Conservation (phyloP, 1,140 invertebrate species). For the Papilio dardanus region DNA sequence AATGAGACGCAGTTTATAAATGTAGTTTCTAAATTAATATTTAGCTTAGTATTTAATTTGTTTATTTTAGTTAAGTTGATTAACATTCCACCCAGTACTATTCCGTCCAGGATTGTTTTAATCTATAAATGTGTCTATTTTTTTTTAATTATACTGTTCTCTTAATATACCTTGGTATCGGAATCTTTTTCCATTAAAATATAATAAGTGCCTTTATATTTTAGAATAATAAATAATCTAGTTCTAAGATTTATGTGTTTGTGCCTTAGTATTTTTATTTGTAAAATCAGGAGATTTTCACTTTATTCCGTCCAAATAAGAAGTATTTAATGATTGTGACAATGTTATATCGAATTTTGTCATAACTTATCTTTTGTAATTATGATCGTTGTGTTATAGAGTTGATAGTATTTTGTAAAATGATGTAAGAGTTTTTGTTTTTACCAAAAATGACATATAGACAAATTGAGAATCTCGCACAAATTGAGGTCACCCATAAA, state of each 20-base stretch:
- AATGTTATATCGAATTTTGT: background rate
- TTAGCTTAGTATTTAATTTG: background rate
- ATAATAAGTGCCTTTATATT: background rate
- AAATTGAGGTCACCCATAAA: background rate
- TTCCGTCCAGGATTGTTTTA: constrained; percentile 29
- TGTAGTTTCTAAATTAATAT: constrained; percentile 9
- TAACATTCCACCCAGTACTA: constrained; percentile 16
- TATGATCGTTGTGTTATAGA: no score
- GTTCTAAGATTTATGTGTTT: background rate
- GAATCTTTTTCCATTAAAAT: background rate
- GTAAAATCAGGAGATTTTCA: background rate
- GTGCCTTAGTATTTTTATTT: background rate
- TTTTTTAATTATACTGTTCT: background rate
- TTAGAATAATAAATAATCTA: background rate
- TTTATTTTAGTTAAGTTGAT: background rate
- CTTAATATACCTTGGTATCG: background rate
- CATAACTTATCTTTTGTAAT: no score
- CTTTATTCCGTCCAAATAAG: constrained; percentile 12
- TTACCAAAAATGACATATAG: no score
- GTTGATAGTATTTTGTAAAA: no score
- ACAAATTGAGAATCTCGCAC: no score
- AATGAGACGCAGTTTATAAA: background rate
- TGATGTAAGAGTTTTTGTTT: no score
- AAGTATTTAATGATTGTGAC: background rate
- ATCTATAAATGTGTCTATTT: constrained; percentile 20